Percentiles rank a stretch among this genome's conserved stretches.
Evolutionary conservation across 2,888 invertebrate genomes (phyloP).

Genomic region (Alentia gelatinosa): DNA sequence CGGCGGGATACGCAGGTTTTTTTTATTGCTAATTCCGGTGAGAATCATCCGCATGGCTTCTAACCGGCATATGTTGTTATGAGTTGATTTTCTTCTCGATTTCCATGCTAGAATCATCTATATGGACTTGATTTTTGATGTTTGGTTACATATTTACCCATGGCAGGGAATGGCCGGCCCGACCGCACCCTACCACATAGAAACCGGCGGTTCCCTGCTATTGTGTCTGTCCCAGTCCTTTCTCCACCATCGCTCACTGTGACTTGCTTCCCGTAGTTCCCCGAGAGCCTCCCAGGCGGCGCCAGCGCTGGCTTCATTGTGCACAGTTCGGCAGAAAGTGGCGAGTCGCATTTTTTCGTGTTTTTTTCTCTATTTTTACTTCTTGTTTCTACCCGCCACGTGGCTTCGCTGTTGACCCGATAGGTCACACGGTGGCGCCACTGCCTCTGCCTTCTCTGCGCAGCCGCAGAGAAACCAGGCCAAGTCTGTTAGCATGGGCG

Average conservation of each 20-base stretch:
- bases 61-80: too few relatives aligned
- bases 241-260: background rate
- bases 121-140: too few relatives aligned
- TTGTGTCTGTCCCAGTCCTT: too few relatives aligned
- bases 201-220: too few relatives aligned
- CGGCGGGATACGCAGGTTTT: too few relatives aligned
- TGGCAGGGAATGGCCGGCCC: too few relatives aligned
- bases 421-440: background rate
- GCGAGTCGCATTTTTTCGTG: background rate
- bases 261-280: background rate
- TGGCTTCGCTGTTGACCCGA: conserved; percentile 8
- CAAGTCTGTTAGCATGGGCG: background rate
- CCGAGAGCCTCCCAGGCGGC: background rate
- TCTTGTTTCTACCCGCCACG: background rate
- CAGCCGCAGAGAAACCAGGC: background rate
- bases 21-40: too few relatives aligned
- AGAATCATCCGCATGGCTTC: too few relatives aligned
- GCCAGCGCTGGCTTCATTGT: background rate
- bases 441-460: background rate
- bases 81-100: too few relatives aligned
- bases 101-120: too few relatives aligned
- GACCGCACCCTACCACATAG: too few relatives aligned
- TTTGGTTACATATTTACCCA: too few relatives aligned
- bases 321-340: background rate
- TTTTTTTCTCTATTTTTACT: background rate